These are phyloP conservation scores for Semicossyphus pulcher DNA, from an alignment of 2,113 vertebrate species.

Conservation along the genomic window DNA sequence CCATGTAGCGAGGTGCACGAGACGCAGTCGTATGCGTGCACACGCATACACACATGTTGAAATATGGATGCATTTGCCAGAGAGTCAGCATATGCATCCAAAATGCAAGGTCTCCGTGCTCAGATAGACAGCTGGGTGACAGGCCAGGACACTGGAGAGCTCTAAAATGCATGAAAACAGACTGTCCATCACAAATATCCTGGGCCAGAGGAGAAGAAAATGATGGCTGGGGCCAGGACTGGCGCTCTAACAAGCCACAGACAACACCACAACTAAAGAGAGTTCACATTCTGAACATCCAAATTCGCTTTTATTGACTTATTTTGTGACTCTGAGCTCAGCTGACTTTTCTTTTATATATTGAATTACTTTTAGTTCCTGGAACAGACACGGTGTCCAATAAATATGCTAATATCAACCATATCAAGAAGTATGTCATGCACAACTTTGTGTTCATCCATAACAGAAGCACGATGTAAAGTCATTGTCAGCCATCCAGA, in stretches of 20 bases:
- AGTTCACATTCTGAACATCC: constrained; percentile 46
- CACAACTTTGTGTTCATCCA: constrained; percentile 4
- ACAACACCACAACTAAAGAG: constrained; percentile 55
- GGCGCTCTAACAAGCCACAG: constrained; percentile 46
- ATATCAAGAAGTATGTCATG: constrained; percentile 18
- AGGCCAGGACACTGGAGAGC: constrained; percentile 56
- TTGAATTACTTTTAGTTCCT: constrained; percentile 35
- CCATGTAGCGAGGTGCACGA: constrained; percentile 55
- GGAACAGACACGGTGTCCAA: constrained; percentile 9
- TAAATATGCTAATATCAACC: not conserved
- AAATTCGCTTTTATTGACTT: constrained; percentile 55
- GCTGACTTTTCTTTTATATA: constrained; percentile 32
- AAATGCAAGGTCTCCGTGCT: constrained; percentile 43
- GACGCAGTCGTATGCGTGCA: not conserved
- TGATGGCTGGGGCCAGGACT: constrained; percentile 43
- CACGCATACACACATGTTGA: constrained; percentile 4
- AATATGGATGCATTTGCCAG: constrained; percentile 22
- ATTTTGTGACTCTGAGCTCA: constrained; percentile 29
- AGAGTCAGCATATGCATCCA: constrained; percentile 31
- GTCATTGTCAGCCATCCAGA: not conserved
- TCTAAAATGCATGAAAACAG: constrained; percentile 52
- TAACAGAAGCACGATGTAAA: not conserved
- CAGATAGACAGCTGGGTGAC: constrained; percentile 42
- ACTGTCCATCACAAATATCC: constrained; percentile 64
- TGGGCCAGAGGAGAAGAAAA: constrained; percentile 53